Conservation (phyloP, 2,888 invertebrate species). For the Autographa pulchrina region DNA sequence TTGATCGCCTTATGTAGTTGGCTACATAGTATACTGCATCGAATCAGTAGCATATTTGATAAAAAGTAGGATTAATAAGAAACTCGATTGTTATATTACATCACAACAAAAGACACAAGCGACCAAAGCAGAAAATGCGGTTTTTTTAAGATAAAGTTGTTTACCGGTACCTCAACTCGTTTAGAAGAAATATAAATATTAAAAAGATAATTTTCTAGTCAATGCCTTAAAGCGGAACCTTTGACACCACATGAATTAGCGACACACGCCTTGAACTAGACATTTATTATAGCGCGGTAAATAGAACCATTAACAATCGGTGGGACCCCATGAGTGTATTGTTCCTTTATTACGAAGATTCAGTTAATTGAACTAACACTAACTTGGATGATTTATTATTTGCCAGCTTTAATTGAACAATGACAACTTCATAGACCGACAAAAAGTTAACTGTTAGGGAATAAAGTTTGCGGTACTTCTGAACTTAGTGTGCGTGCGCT, state of each 20-base stretch:
- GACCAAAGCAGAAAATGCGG: too few species aligned
- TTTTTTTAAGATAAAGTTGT: too few species aligned
- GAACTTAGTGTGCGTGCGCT: neutral
- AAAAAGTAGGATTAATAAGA: too few species aligned
- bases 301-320: conserved; percentile 64
- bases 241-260: conserved; percentile 30
- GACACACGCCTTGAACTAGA: conserved; percentile 74
- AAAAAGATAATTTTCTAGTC: neutral
- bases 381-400: conserved; percentile 44
- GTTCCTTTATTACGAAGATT: conserved; percentile 60
- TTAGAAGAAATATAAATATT: too few species aligned
- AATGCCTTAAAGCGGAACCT: neutral
- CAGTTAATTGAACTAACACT: conserved; percentile 47
- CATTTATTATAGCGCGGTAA: conserved; percentile 61
- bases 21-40: neutral
- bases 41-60: too few species aligned
- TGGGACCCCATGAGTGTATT: conserved; percentile 69
- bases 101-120: too few species aligned
- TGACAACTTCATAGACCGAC: conserved; percentile 40
- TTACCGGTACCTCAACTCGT: too few species aligned
- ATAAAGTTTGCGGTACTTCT: neutral
- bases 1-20: neutral
- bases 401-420: conserved; percentile 31
- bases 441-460: conserved; percentile 31
- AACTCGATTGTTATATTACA: too few species aligned